Base-by-base conservation (phyloP, 2,888 invertebrate species). In the Andrena trimmerana region DNA sequence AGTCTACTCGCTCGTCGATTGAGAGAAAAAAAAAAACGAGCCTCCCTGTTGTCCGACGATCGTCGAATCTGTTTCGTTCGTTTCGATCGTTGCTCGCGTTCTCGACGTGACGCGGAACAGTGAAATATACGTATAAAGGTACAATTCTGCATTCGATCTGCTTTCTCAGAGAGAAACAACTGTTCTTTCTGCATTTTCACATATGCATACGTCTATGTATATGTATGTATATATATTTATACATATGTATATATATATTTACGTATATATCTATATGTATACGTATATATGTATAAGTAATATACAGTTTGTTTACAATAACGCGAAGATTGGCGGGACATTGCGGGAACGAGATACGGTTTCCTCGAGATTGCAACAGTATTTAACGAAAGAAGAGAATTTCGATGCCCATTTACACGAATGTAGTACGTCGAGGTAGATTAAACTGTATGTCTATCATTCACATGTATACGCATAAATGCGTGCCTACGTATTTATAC, bases 271-370 rank as follows among this genome's bases (percentile, higher is more conserved):
- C 52, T 52, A 24, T 54, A 54, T 65, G 52, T 71, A 68, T 74
- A 60, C 75, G 29, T 79, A 71, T 78, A 52, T 86, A 90, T 85
- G 83, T 88, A 89, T 91, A 90, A 90, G 87, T 91, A 93, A 92
- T 93, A 90, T 93, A 93, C 93, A 93, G 83, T 91, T 90, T 92
- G 90, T 92, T 92, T 92, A 92, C 91, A 89, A 70, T 86, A 87
- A 86, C 75, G 77, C 83, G 85, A 86, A 85, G 84, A 86, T 82
- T 81, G 86, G 86, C 85, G 84, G 76, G 79, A 85, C 62, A 74
- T 79, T 84, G 84, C 88, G 80, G 82, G 81, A 72, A 86, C 76
- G 73, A 33, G 62, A 80, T 36, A 62, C 60, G 57, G 74, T 80
- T 60, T 24, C 6, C n/a, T 48, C 79, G 76, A 78, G 81, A 81